Evolutionary conservation across 1,140 invertebrate genomes (phyloP).

Genomic region (Listronotus bonariensis): DNA sequence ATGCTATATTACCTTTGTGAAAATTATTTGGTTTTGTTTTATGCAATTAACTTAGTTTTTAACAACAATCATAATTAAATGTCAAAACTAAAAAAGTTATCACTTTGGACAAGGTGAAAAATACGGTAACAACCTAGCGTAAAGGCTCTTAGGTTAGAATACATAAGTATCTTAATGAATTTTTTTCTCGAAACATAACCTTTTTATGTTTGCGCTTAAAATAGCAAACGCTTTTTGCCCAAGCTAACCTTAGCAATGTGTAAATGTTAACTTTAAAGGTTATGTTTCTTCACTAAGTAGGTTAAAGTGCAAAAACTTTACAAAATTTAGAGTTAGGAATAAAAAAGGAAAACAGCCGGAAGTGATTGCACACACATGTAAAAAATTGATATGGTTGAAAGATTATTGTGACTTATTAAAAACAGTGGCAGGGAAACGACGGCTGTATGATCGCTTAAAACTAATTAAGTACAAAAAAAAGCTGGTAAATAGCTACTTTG

Average conservation of each 20-base stretch:
- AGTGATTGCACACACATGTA: constrained; percentile 41
- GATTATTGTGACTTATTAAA: constrained; percentile 33
- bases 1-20: too few species aligned
- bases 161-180: constrained; percentile 12
- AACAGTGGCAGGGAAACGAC: constrained; percentile 26
- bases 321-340: constrained; percentile 18
- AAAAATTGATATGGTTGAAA: constrained; percentile 43
- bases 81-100: constrained; percentile 13
- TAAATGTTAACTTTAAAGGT: constrained; percentile 3
- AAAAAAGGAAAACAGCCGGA: constrained; percentile 38
- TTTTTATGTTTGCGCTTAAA: background rate
- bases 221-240: too few species aligned
- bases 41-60: too few species aligned
- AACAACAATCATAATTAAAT: background rate
- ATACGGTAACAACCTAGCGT: constrained; percentile 16
- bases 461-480: constrained; percentile 44
- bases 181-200: constrained; percentile 15
- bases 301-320: constrained; percentile 26
- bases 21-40: too few species aligned
- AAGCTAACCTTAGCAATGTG: background rate
- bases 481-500: constrained; percentile 12
- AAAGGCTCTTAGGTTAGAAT: constrained; percentile 30
- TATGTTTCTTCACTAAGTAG: constrained; percentile 13
- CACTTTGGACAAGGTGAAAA: constrained; percentile 18
- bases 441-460: constrained; percentile 29